Evolutionary conservation across 1,140 invertebrate species (phyloP).

Genomic region (Magallana angulata): DNA sequence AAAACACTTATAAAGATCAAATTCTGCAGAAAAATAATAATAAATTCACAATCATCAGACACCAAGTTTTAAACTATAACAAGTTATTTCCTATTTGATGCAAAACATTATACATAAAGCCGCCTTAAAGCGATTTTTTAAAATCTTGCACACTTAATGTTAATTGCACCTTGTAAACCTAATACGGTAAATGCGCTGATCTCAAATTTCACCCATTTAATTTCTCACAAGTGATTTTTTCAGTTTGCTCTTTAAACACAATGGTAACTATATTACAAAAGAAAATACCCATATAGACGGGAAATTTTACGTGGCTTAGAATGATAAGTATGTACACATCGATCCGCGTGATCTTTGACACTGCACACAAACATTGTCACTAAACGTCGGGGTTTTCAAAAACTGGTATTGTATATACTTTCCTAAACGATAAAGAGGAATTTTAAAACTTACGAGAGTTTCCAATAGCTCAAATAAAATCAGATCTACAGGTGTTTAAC

Average conservation of each 20-base stretch:
- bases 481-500: background rate
- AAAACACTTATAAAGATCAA: no score
- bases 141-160: background rate
- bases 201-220: background rate
- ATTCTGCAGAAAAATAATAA: no score
- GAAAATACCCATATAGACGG: background rate
- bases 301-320: background rate
- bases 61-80: no score
- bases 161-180: background rate
- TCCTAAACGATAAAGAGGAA: background rate
- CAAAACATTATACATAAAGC: no score
- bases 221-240: background rate
- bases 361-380: background rate
- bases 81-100: no score
- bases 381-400: background rate
- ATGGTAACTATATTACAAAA: background rate
- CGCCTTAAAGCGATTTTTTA: no score
- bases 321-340: background rate
- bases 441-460: slow-evolving; percentile 6
- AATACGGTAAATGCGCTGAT: background rate
- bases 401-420: background rate
- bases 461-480: background rate
- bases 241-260: background rate
- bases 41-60: no score
- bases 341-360: background rate